phyloP scores from a whole-genome alignment of 2,797 vertebrate genomes.

The Halcyon badia region DNA sequence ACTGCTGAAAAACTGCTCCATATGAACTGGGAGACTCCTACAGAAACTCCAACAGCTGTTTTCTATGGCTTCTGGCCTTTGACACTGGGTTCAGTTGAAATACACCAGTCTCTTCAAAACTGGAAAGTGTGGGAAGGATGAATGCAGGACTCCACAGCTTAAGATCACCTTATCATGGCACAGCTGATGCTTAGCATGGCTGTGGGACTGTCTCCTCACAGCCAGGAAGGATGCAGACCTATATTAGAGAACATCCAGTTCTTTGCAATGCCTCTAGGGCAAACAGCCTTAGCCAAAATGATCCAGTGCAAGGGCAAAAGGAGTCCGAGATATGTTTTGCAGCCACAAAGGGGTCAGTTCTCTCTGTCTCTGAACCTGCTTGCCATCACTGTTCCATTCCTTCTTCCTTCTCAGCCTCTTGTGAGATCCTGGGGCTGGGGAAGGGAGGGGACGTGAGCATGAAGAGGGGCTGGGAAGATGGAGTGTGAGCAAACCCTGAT shows the following conservation, averaged over 20 bases:
- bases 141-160: background rate
- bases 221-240: background rate
- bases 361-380: background rate
- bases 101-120: background rate
- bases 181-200: background rate
- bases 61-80: background rate
- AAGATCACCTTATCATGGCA: background rate
- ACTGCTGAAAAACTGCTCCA: background rate
- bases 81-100: background rate
- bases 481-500: background rate
- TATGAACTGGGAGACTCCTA: background rate
- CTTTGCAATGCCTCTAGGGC: background rate
- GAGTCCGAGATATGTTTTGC: background rate
- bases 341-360: background rate
- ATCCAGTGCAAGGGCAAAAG: background rate
- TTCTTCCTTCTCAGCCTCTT: background rate
- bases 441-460: background rate
- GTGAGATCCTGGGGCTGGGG: fast-evolving
- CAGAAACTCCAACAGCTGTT: background rate
- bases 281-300: background rate
- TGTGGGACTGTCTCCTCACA: background rate
- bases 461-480: background rate
- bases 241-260: background rate
- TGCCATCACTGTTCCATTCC: background rate
- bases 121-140: background rate